Base-by-base conservation (phyloP, 2,113 vertebrate species). In the Parotia lawesii region DNA sequence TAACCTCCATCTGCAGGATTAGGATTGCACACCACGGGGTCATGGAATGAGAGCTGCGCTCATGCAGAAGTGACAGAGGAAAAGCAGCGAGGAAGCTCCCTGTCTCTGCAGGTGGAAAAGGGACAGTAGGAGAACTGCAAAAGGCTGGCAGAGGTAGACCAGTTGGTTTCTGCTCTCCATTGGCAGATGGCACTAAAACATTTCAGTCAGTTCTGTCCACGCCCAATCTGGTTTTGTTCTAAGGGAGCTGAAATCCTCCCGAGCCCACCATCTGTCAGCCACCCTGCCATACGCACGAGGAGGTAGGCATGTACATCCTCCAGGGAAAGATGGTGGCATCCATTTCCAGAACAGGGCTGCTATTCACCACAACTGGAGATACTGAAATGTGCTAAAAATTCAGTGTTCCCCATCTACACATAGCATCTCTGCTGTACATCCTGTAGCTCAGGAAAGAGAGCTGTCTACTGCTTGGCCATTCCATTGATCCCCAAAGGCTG, bases 331-430 rank as follows among this genome's bases (percentile, higher is more conserved):
- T 61, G 74, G 76, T 93, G 81, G 45, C 87, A 73, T 90, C 78
- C 92, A 16, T 73, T 95, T 85, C 90, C 92, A 79, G 85, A 93
- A 35, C 33, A 66, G 75, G 75, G 42, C n/a, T 80, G 85, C 54
- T 85, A 4, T 61, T 53, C 72, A 47, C 72, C 90, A 88, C 87
- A 76, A 62, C 64, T 70, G 83, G 79, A 50, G 76, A 45, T 73
- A 61, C 28, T 57, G 75, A 96, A 96, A 96, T 66, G 85, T 83
- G 92, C 85, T 92, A 90, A 96, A 96, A 94, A 90, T 91, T 88
- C 95, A 92, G 82, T 23, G 90, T 85, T 91, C 85, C 28, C 54
- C 82, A 83, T 79, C 54, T 79, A 69, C 78, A 91, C 75, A 73
- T 29, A 73, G 28, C 58, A 79, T 89, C 66, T 93, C 62, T 66